phyloP scores from a whole-genome alignment of 2,113 vertebrate species.

The Megaptera novaeangliae region DNA sequence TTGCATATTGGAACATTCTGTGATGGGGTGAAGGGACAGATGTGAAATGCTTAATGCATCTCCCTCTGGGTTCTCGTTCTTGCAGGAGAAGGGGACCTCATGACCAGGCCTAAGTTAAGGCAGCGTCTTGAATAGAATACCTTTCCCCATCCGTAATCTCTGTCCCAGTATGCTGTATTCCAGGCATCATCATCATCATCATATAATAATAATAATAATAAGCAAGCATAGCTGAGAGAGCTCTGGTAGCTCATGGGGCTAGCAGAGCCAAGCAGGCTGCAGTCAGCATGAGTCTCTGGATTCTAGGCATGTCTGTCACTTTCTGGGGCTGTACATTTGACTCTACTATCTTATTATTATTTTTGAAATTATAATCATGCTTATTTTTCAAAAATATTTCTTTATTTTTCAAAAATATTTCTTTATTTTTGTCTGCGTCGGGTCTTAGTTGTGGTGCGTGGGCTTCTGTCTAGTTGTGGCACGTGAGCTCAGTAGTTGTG shows the following conservation, averaged over 20 bases:
- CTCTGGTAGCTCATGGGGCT: not conserved
- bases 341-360: not conserved
- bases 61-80: not conserved
- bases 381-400: too few species aligned
- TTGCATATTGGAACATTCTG: not conserved
- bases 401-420: too few species aligned
- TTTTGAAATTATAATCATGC: too few species aligned
- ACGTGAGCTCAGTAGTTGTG: too few species aligned
- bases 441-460: too few species aligned
- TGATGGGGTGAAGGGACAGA: not conserved
- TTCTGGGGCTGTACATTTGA: not conserved
- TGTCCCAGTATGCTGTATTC: not conserved
- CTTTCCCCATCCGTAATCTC: not conserved
- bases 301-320: not conserved
- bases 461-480: too few species aligned
- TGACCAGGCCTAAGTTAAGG: not conserved
- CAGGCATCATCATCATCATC: not conserved
- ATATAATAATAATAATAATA: not conserved
- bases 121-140: not conserved
- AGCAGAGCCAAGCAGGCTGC: not conserved
- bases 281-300: not conserved
- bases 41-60: not conserved
- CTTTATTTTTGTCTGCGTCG: too few species aligned
- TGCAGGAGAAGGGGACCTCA: not conserved
- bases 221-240: not conserved